phyloP scores from a whole-genome alignment of 2,888 invertebrate species.

The Drosophila hamatofila region DNA sequence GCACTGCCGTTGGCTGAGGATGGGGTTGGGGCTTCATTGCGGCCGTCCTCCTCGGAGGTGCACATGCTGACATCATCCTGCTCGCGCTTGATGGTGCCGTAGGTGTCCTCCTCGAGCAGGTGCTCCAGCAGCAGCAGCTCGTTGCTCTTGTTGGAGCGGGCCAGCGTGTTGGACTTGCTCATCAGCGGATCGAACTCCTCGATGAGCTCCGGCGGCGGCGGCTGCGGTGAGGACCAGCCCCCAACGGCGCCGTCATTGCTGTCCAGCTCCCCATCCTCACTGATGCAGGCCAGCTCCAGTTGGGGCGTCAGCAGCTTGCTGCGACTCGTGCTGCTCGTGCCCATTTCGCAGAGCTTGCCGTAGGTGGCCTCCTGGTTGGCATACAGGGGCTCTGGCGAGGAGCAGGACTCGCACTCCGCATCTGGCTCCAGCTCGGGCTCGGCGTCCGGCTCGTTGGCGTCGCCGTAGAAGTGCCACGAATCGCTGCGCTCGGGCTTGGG shows the following conservation, averaged over 20 bases:
- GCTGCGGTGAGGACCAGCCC: constrained; percentile 29
- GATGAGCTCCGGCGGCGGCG: constrained; percentile 87
- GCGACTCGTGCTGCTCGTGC: constrained; percentile 73
- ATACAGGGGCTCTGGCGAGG: constrained; percentile 84
- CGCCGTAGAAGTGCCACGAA: constrained; percentile 84
- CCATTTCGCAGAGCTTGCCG: constrained; percentile 84
- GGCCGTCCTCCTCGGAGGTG: constrained; percentile 85
- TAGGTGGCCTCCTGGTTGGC: constrained; percentile 84
- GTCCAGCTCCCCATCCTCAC: constrained; percentile 57
- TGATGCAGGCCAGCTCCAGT: constrained; percentile 60
- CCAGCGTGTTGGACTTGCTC: constrained; percentile 73
- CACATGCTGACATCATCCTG: constrained; percentile 85
- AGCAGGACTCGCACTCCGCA: constrained; percentile 29
- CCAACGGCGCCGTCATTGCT: constrained; percentile 75
- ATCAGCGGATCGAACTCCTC: constrained; percentile 90
- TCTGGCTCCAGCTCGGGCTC: constrained; percentile 1
- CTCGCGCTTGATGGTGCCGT: constrained; percentile 87
- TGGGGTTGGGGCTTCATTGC: constrained; percentile 33
- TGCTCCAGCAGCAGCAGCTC: constrained; percentile 89
- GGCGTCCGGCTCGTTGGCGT: constrained; percentile 59
- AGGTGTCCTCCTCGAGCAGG: constrained; percentile 89
- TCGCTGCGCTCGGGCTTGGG: constrained; percentile 84
- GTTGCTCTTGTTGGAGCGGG: constrained; percentile 86
- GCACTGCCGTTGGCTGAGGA: neutral
- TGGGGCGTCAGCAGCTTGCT: constrained; percentile 78